Evolutionary conservation across 2,797 vertebrate species (phyloP), one percentile per base, ranked within the genome.

Genomic region (Chiroxiphia lanceolata): DNA sequence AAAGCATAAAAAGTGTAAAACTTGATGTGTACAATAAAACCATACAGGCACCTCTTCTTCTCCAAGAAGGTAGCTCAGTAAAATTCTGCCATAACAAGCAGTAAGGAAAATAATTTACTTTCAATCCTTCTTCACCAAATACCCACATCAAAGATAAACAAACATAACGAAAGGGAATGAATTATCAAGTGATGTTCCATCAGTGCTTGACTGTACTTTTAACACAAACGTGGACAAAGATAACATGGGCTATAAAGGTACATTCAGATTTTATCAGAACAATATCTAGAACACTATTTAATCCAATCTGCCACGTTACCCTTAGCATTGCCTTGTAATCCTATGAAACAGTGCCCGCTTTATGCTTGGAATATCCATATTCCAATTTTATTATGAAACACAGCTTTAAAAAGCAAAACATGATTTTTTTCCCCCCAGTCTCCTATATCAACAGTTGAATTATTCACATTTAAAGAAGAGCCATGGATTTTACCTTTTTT

Each of bases 381-480:
- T 87, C 71, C 27, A 47, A 27, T 42, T 63, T 80, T 89, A 67
- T 89, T 78, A 88, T 12, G 65, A 83, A 94, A 90, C 47, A 48
- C 8, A 53, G 15, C 20, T 72, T 91, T 76, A 63, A 92, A 84
- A 90, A 84, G 27, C 34, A 87, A 93, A 90, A 63, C 13, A 50
- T 15, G 0, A 33, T 33, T 48, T 9, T 54, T 45, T 83, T 45
- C 27, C 2, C 2, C 6, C 61, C 44, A 22, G 19, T 82, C 34
- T 81, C 50, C 70, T 87, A 84, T 15, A 63, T 5, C 76, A 29
- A 78, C 15, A 76, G 23, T 36, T 22, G 4, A 64, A 90, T 57
- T 69, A 82, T 23, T 93, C 6, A 33, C 65, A 72, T 69, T 85
- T 74, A 74, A 95, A 87, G 74, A 95, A 75, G 7, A 97, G 51